Percentiles rank a stretch among this genome's conserved stretches.
These are phyloP conservation scores for Lepilemur ruficaudatus DNA, from an alignment of 2,797 vertebrate genomes.

Conservation along the genomic window DNA sequence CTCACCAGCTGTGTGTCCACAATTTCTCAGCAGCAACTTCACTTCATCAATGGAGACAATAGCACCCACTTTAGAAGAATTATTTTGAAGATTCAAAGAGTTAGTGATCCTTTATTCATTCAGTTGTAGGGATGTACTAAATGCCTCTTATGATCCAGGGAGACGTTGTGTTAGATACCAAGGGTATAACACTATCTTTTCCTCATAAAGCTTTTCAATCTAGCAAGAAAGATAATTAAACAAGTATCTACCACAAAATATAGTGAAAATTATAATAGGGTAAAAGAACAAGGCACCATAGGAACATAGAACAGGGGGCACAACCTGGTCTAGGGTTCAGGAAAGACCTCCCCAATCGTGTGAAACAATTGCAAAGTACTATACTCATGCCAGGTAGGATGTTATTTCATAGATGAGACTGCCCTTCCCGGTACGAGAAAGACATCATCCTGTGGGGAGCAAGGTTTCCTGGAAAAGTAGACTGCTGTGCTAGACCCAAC, in stretches of 20 bases:
- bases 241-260: not conserved
- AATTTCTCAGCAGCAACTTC: not conserved
- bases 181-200: not conserved
- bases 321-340: not conserved
- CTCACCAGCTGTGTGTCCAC: not conserved
- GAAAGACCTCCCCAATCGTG: not conserved
- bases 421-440: not conserved
- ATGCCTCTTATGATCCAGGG: not conserved
- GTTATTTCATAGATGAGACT: not conserved
- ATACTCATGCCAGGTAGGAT: not conserved
- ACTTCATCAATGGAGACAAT: not conserved
- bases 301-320: not conserved
- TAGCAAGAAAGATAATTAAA: conserved; percentile 31
- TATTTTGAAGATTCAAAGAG: not conserved
- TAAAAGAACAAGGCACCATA: not conserved
- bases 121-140: not conserved
- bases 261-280: not conserved
- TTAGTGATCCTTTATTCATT: not conserved
- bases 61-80: not conserved
- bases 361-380: not conserved
- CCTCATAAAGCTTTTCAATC: conserved; percentile 19
- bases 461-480: not conserved
- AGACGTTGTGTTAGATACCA: not conserved
- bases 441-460: not conserved
- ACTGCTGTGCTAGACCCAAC: not conserved